Base-by-base conservation (phyloP, 2,113 vertebrate species). In the Apus apus region DNA sequence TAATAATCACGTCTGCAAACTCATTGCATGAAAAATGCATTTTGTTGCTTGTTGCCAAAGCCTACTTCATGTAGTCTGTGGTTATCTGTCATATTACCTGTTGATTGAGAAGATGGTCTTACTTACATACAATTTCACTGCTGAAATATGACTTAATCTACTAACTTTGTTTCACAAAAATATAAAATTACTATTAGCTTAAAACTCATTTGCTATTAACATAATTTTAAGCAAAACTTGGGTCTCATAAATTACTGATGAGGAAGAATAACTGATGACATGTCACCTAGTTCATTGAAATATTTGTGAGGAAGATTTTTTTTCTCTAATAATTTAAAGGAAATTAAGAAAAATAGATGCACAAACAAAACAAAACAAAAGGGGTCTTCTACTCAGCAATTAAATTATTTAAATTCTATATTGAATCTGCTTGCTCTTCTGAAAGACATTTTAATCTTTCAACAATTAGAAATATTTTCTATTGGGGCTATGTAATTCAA, bases 81-180 rank as follows among this genome's bases (percentile, higher is more conserved):
- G 5, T 91, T 85, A 75, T 74, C 51, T 77, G 73, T 70, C 5
- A 73, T 77, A 68, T 64, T 75, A 92, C 75, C 66, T 72, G 2
- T 16, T 75, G 53, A 9, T 64, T 92, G 66, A 88, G 62, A 90
- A 15, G 18, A 82, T 43, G 53, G 48, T 15, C 40, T 91, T 87
- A 74, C 54, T 79, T 83, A 53, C 9, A 71, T 64, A 71, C 32
- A 85, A 72, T 72, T 89, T 94, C 58, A 56, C 34, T 38, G 9
- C 19, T 90, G 61, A 90, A 85, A 93, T 64, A 67, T 38, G 85
- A 64, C 90, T 85, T 67, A 78, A 92, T 79, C 58, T 92, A 51
- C n/a, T 75, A 75, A 51, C 13, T 13, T 60, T 65, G 13, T 81
- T 95, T 85, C 25, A 32, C 38, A 25, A 78, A 87, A 27, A 19